Base-by-base conservation (phyloP, 1,140 invertebrate species). In the Aphelinus atriplicis region DNA sequence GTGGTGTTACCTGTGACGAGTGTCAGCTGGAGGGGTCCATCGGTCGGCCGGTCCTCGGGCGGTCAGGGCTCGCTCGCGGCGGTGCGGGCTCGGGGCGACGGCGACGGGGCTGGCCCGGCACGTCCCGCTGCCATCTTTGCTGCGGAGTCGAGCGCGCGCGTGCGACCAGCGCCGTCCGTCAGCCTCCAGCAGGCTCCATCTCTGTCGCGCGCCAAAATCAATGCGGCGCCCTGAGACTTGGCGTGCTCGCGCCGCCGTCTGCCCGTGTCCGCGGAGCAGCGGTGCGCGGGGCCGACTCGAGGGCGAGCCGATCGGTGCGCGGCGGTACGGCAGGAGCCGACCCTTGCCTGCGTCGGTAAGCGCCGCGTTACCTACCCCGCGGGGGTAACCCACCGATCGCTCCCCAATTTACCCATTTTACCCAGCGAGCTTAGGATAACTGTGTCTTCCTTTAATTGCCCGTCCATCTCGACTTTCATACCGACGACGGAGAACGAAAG, bases 181-280 rank as follows among this genome's bases (percentile, higher is more conserved):
- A 26, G 26, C 26, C 26, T 26, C 26, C 26, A 26, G 26, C 26
- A 26, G 26, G 26, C 26, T 62, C 7, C n/a, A 46, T 9, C 4
- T 46, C 3, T 1, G 7, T 7, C 2, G 62, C 63, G 60, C 60
- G 42, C 81, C 81, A 84, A 86, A 85, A 85, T 86, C 85, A 86
- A 85, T 85, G 81, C 76, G 76, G 77, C 26, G 26, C 26, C 26
- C 26, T 26, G 26, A 26, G 26, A 26, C 0, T 26, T 26, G 26
- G 26, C 26, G 26, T 26, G 26, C 26, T 26, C 26, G 71, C 71
- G 77, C 65, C 71, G 78, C 68, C 77, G 75, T 78, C 72, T 75
- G 71, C 78, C 72, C 79, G 62, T 78, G 78, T 78, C 80, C 79
- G 77, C 80, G 78, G 79, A 69, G 2, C 42, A 26, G 42, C 2